Conservation (phyloP, 1,140 invertebrate species). For the Euschistus heros region DNA sequence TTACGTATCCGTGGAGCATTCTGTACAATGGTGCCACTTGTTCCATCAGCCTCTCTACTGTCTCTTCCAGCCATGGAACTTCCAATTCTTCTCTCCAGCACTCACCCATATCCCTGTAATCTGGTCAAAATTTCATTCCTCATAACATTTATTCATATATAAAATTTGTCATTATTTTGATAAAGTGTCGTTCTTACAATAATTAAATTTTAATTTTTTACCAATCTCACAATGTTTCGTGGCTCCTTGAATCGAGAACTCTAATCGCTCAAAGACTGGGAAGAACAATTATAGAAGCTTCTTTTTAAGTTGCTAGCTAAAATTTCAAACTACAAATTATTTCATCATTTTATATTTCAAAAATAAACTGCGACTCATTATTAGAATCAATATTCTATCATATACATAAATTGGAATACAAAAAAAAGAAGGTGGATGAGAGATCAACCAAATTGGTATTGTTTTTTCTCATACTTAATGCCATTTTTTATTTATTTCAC, state of each 20-base stretch:
- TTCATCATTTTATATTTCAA: too few relatives aligned
- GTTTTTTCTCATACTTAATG: too few relatives aligned
- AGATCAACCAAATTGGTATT: too few relatives aligned
- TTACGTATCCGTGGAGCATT: slow-evolving; percentile 57
- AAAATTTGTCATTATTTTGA: not conserved
- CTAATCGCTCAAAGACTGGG: not conserved
- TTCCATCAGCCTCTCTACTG: slow-evolving; percentile 44
- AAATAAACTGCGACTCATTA: too few relatives aligned
- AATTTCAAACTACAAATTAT: too few relatives aligned
- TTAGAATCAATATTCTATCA: too few relatives aligned
- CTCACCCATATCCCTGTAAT: slow-evolving; percentile 46
- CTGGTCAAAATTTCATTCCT: slow-evolving; percentile 34
- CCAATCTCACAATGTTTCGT: slow-evolving; percentile 23
- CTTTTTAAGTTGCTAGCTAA: too few relatives aligned
- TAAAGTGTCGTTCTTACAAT: not conserved
- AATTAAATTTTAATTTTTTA: not conserved
- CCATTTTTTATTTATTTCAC: too few relatives aligned
- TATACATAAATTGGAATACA: too few relatives aligned
- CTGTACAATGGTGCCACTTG: slow-evolving; percentile 51
- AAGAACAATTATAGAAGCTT: not conserved
- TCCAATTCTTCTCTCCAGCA: slow-evolving; percentile 50
- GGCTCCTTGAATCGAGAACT: slow-evolving; percentile 21
- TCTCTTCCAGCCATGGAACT: slow-evolving; percentile 39
- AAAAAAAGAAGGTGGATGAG: too few relatives aligned
- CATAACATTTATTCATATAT: not conserved